A percentile compares a stretch with the other conserved stretches of the same genome.
Conservation (phyloP, 2,113 vertebrate species). For the Phasianus colchicus region DNA sequence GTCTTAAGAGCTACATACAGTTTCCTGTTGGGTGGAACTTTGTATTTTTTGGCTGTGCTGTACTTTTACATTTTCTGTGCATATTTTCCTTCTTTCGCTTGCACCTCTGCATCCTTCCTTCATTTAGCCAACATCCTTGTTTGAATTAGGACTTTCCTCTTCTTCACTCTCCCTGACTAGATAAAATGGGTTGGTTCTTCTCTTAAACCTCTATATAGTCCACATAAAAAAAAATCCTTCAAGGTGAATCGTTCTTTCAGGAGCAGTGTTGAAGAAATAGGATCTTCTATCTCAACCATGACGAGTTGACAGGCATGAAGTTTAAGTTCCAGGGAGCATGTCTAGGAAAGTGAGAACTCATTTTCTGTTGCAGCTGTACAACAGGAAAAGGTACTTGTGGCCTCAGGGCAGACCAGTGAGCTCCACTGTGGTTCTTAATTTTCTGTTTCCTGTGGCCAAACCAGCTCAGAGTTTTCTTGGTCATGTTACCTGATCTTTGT, state of each 20-base stretch:
- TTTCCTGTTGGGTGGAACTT: constrained; percentile 38
- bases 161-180: background rate
- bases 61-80: constrained; percentile 35
- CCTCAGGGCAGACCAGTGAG: background rate
- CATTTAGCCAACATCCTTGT: background rate
- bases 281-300: constrained; percentile 42
- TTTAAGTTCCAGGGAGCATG: background rate
- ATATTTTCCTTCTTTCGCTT: background rate
- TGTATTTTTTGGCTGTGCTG: constrained; percentile 42
- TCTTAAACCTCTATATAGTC: constrained; percentile 35
- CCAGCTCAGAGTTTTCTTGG: background rate
- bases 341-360: background rate
- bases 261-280: constrained; percentile 48
- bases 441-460: background rate
- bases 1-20: constrained; percentile 30
- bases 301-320: constrained; percentile 22
- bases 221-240: constrained; percentile 21
- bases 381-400: background rate
- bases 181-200: background rate
- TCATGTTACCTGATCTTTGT: background rate
- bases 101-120: background rate
- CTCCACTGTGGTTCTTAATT: background rate
- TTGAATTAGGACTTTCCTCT: background rate
- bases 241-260: constrained; percentile 47
- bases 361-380: background rate